These are phyloP conservation scores for Morone chrysops DNA, from an alignment of 2,113 vertebrate genomes.

Conservation along the genomic window DNA sequence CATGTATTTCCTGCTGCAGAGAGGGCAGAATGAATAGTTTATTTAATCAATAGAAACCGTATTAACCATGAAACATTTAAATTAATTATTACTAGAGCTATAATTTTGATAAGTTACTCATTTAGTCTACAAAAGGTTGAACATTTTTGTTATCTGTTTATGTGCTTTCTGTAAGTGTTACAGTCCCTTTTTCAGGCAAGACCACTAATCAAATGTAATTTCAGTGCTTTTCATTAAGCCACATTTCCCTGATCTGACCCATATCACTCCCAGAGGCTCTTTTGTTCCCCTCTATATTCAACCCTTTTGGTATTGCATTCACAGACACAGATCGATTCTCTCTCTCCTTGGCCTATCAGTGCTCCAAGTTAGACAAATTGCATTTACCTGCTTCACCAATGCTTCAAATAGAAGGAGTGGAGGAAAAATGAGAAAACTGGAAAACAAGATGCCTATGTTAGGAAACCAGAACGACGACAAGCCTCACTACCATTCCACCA, in stretches of 20 bases:
- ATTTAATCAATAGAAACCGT: conserved; percentile 8
- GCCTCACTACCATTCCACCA: conserved; percentile 16
- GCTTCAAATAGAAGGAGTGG: conserved; percentile 35
- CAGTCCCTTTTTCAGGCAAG: conserved; percentile 15
- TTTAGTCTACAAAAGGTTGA: conserved; percentile 17
- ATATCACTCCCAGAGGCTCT: conserved; percentile 20
- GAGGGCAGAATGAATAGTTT: neutral
- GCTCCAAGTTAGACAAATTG: conserved; percentile 52
- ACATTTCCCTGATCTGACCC: conserved; percentile 24
- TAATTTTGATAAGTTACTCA: conserved; percentile 9
- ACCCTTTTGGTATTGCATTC: conserved; percentile 40
- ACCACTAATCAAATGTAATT: conserved; percentile 45
- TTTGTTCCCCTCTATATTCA: conserved; percentile 38
- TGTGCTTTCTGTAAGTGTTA: conserved; percentile 19
- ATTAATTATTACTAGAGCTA: neutral
- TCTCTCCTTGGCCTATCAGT: conserved; percentile 20
- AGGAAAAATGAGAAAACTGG: conserved; percentile 50
- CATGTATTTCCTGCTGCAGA: neutral
- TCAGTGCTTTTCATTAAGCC: conserved; percentile 31
- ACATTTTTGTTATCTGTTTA: conserved; percentile 22
- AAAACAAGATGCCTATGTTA: conserved; percentile 35
- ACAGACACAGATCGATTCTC: conserved; percentile 58
- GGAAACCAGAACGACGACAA: conserved; percentile 28
- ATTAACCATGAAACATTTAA: conserved; percentile 17
- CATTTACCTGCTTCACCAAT: conserved; percentile 66